phyloP scores from a whole-genome alignment of 2,113 vertebrate genomes.

The Pseudonaja textilis region DNA sequence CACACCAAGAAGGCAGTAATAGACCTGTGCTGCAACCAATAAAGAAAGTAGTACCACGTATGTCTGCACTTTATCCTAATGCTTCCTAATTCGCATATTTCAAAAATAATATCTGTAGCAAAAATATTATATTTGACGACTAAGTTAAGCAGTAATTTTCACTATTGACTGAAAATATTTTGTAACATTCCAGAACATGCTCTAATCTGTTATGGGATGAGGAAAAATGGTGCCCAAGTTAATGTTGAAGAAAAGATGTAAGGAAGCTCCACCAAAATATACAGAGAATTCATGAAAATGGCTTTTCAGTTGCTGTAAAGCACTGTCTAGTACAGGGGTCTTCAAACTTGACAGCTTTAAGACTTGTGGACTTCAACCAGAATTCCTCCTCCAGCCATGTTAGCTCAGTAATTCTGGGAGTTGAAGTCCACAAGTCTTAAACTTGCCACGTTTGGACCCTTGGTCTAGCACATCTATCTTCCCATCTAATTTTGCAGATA shows the following conservation, averaged over 20 bases:
- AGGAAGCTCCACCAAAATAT: background rate
- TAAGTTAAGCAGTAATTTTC: background rate
- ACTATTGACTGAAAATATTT: background rate
- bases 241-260: too few relatives aligned
- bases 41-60: slow-evolving; percentile 57
- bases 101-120: background rate
- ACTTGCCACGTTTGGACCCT: too few relatives aligned
- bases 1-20: background rate
- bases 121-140: background rate
- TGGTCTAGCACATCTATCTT: background rate
- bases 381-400: too few relatives aligned
- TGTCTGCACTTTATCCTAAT: background rate
- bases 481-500: background rate
- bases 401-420: too few relatives aligned
- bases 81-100: background rate
- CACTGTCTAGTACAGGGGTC: background rate
- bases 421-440: too few relatives aligned
- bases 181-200: background rate
- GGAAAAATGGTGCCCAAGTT: background rate
- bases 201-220: background rate
- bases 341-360: too few relatives aligned
- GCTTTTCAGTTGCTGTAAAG: background rate
- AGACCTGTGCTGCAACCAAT: background rate
- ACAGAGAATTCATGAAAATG: background rate
- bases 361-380: too few relatives aligned